Evolutionary conservation across 1,140 invertebrate species (phyloP), one percentile per base, ranked within the genome.

Genomic region (Cardiocondyla obscurior): DNA sequence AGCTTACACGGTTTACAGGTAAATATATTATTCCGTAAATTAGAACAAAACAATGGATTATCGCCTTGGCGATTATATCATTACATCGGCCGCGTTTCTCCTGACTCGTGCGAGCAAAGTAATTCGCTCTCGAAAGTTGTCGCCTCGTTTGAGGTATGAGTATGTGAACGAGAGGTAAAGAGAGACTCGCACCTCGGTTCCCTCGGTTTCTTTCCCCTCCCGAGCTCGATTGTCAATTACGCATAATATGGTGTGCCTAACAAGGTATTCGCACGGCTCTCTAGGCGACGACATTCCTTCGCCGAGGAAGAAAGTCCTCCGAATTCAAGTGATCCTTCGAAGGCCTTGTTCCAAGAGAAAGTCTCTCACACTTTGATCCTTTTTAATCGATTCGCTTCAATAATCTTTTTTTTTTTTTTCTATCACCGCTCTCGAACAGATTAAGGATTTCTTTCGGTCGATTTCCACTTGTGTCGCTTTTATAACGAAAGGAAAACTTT

Each of bases 121-220:
- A 62, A 79, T 79, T 79, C 46, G 74, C 74, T 79, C 74, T 79
- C 62, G 74, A 79, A 79, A 79, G 74, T 79, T 36, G 62, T 79
- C 74, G 46, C 62, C 33, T 79, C 62, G 33, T 67, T 79, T 12
- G 60, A 79, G 74, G 33, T 67, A 67, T 12, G 60, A 79, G 74
- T 53, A n/a, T 67, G 46, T 53, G 36, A 65, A 65, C 60, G 44
- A 53, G 7, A 55, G 14, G 36, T 22, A 57, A 8, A 22, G 14
- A n/a, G 42, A 46, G 25, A 30, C 28, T 79, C 42, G 62, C 33
- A 12, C n/a, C 16, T 58, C 39, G 25, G 25, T 58, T 30, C 39
- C 46, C 28, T 67, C 33, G 42, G 46, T 79, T 79, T 79, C 62
- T 67, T 79, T 60, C 62, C 22, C 16, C 44, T 46, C 22, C 16